These are phyloP conservation scores for Zapornia atra DNA, from an alignment of 2,113 vertebrate species.

Conservation along the genomic window DNA sequence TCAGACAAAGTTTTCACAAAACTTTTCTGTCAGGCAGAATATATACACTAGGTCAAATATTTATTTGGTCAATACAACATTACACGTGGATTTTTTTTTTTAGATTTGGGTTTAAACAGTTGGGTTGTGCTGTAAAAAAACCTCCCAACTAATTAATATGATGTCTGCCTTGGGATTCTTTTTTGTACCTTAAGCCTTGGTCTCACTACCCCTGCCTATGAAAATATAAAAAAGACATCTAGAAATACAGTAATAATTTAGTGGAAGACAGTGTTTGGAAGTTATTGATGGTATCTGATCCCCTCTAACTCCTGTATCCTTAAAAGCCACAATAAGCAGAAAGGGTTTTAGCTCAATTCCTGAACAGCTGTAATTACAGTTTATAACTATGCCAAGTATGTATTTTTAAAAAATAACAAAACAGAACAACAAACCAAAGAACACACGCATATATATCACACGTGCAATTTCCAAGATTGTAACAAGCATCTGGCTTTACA, in stretches of 20 bases:
- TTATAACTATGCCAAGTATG: background rate
- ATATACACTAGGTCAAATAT: background rate
- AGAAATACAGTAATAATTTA: background rate
- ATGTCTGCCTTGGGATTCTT: background rate
- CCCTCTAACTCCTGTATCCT: background rate
- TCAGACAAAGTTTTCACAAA: background rate
- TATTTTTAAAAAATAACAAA: background rate
- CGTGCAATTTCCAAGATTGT: background rate
- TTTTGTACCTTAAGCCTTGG: background rate
- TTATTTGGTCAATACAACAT: background rate
- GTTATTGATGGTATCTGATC: background rate
- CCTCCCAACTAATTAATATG: background rate
- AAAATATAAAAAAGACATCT: background rate
- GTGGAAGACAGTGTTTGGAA: background rate
- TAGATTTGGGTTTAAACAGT: background rate
- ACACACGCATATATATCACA: background rate
- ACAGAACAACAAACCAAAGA: background rate
- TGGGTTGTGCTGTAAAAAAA: background rate
- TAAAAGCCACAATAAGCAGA: background rate
- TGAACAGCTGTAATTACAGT: background rate
- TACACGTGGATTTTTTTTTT: background rate
- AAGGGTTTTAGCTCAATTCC: background rate
- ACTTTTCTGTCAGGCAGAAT: background rate
- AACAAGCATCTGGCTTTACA: background rate
- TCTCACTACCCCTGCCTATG: background rate